phyloP scores from a whole-genome alignment of 2,888 invertebrate genomes.

The Lepidonotus clava region DNA sequence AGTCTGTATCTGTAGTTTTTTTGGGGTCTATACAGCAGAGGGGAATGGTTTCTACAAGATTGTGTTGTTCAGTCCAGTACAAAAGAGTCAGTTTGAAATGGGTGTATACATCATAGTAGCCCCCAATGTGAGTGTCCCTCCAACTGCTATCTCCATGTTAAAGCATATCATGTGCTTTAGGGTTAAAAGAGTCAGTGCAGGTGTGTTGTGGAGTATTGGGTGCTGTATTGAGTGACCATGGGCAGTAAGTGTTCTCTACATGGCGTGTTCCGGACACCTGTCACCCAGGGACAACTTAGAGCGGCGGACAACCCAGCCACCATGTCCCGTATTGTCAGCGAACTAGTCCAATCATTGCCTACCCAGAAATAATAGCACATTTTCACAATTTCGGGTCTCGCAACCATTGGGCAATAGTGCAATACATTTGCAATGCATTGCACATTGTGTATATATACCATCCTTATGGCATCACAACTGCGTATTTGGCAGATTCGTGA shows the following conservation, averaged over 20 bases:
- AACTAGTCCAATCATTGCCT: too few relatives aligned
- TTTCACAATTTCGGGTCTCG: too few relatives aligned
- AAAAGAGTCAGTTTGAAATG: constrained; percentile 7
- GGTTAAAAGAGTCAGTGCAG: neutral
- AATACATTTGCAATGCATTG: too few relatives aligned
- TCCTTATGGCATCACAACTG: neutral
- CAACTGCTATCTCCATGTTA: neutral
- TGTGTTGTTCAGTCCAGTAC: constrained; percentile 4
- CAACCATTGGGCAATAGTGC: too few relatives aligned
- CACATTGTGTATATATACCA: too few relatives aligned
- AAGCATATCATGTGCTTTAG: neutral
- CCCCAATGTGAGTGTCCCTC: neutral
- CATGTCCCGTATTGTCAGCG: too few relatives aligned
- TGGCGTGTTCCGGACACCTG: neutral
- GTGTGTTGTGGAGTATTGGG: neutral
- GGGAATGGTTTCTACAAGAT: neutral
- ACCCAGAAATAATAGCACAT: neutral
- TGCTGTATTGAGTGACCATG: neutral
- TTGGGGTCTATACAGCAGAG: neutral
- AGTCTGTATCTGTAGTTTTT: neutral
- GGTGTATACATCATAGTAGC: neutral
- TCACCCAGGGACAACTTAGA: too few relatives aligned
- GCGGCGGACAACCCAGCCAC: too few relatives aligned
- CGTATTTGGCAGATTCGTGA: neutral
- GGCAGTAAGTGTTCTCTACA: neutral